Evolutionary conservation across 2,113 vertebrate genomes (phyloP).

Genomic region (Zonotrichia leucophrys): DNA sequence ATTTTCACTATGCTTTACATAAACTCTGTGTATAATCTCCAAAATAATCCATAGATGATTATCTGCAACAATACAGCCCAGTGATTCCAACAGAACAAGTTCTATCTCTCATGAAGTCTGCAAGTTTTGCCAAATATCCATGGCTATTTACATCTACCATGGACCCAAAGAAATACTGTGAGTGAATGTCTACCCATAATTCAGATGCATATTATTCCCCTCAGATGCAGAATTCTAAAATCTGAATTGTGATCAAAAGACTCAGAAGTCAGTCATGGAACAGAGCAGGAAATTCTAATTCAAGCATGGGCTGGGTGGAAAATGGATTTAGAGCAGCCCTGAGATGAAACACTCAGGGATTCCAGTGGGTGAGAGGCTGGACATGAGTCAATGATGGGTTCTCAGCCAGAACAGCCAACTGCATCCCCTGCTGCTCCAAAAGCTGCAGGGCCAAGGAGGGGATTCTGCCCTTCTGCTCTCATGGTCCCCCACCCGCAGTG

Average conservation of each 20-base stretch:
- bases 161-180: neutral
- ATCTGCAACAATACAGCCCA: neutral
- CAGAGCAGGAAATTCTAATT: neutral
- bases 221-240: neutral
- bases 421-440: neutral
- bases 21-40: neutral
- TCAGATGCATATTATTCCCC: neutral
- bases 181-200: neutral
- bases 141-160: neutral
- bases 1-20: neutral
- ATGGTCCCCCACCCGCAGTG: neutral
- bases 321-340: neutral
- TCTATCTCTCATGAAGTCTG: neutral
- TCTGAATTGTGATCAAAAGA: neutral
- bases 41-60: neutral
- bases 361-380: neutral
- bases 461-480: neutral
- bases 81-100: neutral
- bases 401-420: neutral
- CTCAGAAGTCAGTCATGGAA: neutral
- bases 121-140: neutral
- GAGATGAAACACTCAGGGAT: neutral
- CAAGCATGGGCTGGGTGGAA: neutral
- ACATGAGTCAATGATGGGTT: neutral
- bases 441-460: neutral